These are phyloP conservation scores for Gambusia yucatana DNA, from an alignment of 2,797 vertebrate genomes.

Conservation along the genomic window DNA sequence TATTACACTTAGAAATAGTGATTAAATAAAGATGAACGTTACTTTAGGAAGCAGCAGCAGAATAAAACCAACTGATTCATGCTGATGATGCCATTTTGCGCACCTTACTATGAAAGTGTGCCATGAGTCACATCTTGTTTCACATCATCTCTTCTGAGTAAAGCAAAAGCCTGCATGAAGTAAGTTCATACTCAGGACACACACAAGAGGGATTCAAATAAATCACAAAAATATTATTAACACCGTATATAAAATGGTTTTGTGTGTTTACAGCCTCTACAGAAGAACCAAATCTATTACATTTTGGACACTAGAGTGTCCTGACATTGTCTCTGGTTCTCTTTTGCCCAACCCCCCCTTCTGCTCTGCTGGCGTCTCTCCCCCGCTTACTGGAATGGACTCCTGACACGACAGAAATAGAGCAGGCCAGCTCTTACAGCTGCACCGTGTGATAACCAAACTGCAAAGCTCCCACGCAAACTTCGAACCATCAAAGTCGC, in stretches of 20 bases:
- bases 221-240: not conserved
- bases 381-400: conserved; percentile 68
- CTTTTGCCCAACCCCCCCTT: fast-evolving
- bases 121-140: conserved; percentile 16
- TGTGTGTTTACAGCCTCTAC: too few relatives aligned
- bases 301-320: not conserved
- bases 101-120: not conserved
- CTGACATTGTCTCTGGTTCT: conserved; percentile 4
- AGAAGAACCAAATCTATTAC: not conserved
- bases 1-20: not conserved
- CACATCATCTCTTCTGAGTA: conserved; percentile 2
- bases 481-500: not conserved
- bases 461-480: conserved; percentile 17
- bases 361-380: conserved; percentile 22
- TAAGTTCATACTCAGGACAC: not conserved
- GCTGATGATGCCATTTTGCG: conserved; percentile 7
- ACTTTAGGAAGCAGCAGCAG: not conserved
- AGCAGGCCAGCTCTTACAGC: conserved; percentile 34
- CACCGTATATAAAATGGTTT: too few relatives aligned
- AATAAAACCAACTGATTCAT: conserved; percentile 26
- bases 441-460: conserved; percentile 23
- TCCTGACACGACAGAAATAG: conserved; percentile 76
- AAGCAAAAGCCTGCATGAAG: not conserved
- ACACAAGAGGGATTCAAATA: not conserved
- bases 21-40: not conserved